Evolutionary conservation across 2,888 invertebrate genomes (phyloP), one percentile per base, ranked within the genome.

Genomic region (Spodoptera picta): DNA sequence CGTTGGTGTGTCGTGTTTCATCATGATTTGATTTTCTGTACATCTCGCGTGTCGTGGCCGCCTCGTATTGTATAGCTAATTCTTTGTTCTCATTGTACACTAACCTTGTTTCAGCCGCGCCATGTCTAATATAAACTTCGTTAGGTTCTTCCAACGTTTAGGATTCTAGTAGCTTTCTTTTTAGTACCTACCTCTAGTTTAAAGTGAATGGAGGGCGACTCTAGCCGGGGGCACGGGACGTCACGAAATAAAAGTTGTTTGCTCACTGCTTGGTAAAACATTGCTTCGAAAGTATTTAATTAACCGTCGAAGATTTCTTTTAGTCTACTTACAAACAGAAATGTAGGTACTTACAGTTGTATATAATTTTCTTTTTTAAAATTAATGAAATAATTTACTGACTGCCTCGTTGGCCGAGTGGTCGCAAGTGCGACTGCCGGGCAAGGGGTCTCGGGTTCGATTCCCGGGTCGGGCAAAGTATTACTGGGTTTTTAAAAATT

Each of bases 51-150:
- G 47, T n/a, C 1, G 2, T 41, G 24, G 42, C 43, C n/a, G 24
- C 19, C 12, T 24, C n/a, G 12, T 56, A 42, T 56, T 72, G 56
- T 56, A 67, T 48, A 43, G 48, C 12, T 27, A 62, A 67, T 56
- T 72, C 59, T 60, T 71, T 72, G 67, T 54, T 50, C 27, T 5
- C 36, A 43, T 72, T 57, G 62, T 59, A 45, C 10, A 53, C 53
- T 53, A 58, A 67, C 58, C 52, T 62, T 63, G 61, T 60, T 63
- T 55, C 51, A 52, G 27, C 46, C 53, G 24, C 53, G 59, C 56
- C 56, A 52, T 53, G 53, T 52, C 58, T 67, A 67, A 66, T 56
- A 53, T 59, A 60, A 61, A 52, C 51, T 71, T 58, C 47, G 41
- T 60, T 71, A 72, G 54, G 27, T 53, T 31, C 12, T 49, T 53